Base-by-base conservation (phyloP, 2,113 vertebrate genomes). In the Potamarius usumacintae region DNA sequence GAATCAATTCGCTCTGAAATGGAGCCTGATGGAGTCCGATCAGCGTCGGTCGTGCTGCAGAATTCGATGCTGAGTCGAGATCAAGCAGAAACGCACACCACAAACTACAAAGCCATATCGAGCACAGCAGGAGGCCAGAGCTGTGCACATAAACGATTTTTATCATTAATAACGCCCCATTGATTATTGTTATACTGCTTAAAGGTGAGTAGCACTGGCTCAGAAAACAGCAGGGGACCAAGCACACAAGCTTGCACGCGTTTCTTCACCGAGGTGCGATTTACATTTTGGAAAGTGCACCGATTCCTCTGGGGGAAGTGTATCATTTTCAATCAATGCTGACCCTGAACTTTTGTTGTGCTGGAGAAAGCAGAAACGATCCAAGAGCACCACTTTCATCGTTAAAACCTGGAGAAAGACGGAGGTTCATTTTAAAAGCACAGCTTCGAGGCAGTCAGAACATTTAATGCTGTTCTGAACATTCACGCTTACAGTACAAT, bases 201-300 rank as follows among this genome's bases (percentile, higher is more conserved):
- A 94, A 95, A 95, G 94, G 94, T 95, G 94, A 96, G 92, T 90
- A 88, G 78, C 88, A 90, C 88, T 85, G 91, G 91, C 78, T 87
- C 85, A 85, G 81, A 90, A 81, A 90, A 89, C 87, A 90, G 81
- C 89, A 85, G 88, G 85, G 87, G 90, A 85, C 65, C 63, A 22
- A 55, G 30, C 65, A 50, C 50, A 18, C 63, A 17, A 71, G 52
- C 83, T 71, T 1, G 17, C 34, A 48, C 50, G 53, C 22, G 90
- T 90, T 90, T 93, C 92, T 93, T 91, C 89, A 88, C 63, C 83
- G 90, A 93, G 87, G 85, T 85, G 91, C 92, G 92, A 94, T 96
- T 94, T 95, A 94, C 95, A 95, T 95, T 95, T 95, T 93, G 94
- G 91, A 95, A 95, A 95, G 94, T 94, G 94, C 93, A 95, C 89